Evolutionary conservation across 2,888 invertebrate species (phyloP).

Genomic region (Pristionchus mayeri): DNA sequence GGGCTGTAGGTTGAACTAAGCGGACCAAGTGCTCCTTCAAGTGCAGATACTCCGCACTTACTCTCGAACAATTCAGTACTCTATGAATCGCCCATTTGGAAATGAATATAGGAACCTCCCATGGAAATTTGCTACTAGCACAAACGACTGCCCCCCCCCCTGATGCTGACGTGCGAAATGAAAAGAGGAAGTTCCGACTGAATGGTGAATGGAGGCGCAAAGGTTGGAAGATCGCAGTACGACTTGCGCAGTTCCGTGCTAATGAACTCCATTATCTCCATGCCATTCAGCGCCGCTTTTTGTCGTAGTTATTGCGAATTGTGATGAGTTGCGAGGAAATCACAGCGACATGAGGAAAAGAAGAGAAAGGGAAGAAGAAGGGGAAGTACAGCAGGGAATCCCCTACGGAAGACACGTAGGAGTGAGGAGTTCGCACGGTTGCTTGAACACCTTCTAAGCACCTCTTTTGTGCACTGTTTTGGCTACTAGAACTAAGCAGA

Average conservation of each 20-base stretch:
- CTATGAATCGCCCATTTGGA: too few species aligned
- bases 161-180: too few species aligned
- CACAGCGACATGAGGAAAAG: background rate
- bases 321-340: conserved; percentile 31
- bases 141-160: too few species aligned
- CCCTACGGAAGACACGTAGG: too few species aligned
- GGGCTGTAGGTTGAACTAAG: conserved; percentile 13
- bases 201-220: too few species aligned
- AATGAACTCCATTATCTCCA: background rate
- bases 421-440: background rate
- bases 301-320: background rate
- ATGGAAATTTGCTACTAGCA: too few species aligned
- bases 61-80: too few species aligned
- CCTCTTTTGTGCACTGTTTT: background rate
- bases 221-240: background rate
- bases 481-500: background rate
- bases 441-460: background rate
- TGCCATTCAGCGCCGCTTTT: background rate
- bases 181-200: too few species aligned
- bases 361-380: background rate
- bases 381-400: background rate
- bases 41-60: background rate
- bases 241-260: background rate
- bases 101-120: too few species aligned
- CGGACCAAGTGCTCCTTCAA: background rate